Evolutionary conservation across 2,797 vertebrate species (phyloP).

Genomic region (Phataginus tetradactyla): DNA sequence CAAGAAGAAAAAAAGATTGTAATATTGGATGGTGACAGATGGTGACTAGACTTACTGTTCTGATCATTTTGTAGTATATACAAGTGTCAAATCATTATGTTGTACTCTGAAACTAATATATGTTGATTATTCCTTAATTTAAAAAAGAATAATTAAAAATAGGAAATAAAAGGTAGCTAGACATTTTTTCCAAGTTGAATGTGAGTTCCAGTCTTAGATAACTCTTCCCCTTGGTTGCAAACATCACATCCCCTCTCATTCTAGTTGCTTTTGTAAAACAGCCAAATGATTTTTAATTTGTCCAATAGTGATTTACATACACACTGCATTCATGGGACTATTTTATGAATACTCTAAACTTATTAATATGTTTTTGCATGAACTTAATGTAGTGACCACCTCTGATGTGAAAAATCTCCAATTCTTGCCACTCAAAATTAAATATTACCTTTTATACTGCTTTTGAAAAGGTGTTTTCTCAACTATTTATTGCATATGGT

Average conservation of each 20-base stretch:
- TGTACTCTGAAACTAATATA: neutral
- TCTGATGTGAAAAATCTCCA: slow-evolving; percentile 72
- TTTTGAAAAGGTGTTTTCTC: slow-evolving; percentile 69
- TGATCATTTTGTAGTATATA: neutral
- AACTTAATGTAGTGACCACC: slow-evolving; percentile 38
- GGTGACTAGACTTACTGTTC: neutral
- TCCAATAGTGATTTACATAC: slow-evolving; percentile 18
- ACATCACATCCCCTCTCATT: slow-evolving; percentile 47
- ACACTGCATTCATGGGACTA: slow-evolving; percentile 53
- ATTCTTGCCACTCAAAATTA: slow-evolving; percentile 73
- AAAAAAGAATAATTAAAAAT: neutral
- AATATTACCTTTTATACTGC: slow-evolving; percentile 75
- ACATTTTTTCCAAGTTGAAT: slow-evolving; percentile 48
- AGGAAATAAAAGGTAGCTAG: slow-evolving; percentile 5
- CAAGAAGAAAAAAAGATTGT: neutral
- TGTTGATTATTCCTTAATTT: no score
- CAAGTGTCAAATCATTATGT: neutral
- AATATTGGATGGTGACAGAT: neutral
- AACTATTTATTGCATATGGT: slow-evolving; percentile 61
- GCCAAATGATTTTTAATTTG: slow-evolving; percentile 52
- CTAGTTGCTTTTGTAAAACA: slow-evolving; percentile 67
- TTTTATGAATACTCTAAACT: slow-evolving; percentile 69
- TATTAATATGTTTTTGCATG: slow-evolving; percentile 51
- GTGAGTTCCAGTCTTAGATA: slow-evolving; percentile 40
- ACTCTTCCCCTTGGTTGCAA: slow-evolving; percentile 63